Percentiles rank a stretch among this genome's conserved stretches.
phyloP scores from a whole-genome alignment of 2,888 invertebrate species.

The Orthonychiurus folsomi region DNA sequence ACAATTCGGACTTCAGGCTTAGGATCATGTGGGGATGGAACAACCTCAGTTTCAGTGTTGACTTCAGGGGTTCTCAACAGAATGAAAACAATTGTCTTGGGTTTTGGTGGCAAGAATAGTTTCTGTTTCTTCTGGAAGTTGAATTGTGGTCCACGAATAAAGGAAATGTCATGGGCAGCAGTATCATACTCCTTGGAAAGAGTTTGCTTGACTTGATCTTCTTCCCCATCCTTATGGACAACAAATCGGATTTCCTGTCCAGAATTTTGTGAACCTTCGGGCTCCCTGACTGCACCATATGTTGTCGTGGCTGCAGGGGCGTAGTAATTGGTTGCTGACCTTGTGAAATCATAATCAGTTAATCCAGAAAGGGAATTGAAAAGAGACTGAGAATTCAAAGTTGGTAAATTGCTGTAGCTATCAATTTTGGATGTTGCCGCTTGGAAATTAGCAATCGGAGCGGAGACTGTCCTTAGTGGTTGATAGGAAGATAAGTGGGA shows the following conservation, averaged over 20 bases:
- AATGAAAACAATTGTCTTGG: slow-evolving; percentile 29
- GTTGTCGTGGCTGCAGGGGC: neutral
- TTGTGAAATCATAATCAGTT: neutral
- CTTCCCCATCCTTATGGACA: slow-evolving; percentile 24
- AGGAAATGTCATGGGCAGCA: slow-evolving; percentile 20
- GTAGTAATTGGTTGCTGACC: neutral
- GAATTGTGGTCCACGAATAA: slow-evolving; percentile 25
- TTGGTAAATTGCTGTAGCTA: no score
- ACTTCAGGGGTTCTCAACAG: slow-evolving; percentile 29
- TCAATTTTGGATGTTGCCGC: neutral
- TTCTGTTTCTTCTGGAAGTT: slow-evolving; percentile 25
- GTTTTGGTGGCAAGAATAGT: slow-evolving; percentile 28
- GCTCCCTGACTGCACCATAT: neutral
- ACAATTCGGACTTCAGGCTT: slow-evolving; percentile 28
- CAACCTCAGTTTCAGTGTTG: slow-evolving; percentile 24
- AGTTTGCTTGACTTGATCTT: slow-evolving; percentile 23
- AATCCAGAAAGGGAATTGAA: neutral
- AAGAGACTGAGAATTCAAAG: neutral
- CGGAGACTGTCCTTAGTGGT: neutral
- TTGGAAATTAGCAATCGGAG: neutral
- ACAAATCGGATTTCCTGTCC: slow-evolving; percentile 19
- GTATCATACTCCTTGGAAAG: slow-evolving; percentile 19
- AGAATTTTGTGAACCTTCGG: neutral
- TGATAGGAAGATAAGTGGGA: neutral
- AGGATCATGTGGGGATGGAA: slow-evolving; percentile 18